Conservation (phyloP, 2,797 vertebrate species). For the Spheniscus humboldti region DNA sequence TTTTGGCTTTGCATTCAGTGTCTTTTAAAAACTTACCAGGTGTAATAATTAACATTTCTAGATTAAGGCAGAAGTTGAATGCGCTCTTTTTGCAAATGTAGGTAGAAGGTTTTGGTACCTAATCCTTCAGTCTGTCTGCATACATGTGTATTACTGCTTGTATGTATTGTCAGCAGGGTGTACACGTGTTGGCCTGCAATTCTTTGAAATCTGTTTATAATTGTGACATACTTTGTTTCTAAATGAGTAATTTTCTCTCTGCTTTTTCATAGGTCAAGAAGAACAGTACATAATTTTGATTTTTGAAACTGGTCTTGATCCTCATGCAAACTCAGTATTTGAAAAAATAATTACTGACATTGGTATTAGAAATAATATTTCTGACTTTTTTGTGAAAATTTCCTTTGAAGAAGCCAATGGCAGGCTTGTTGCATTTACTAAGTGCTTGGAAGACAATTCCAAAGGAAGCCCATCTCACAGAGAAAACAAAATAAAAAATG, state of each 20-base stretch:
- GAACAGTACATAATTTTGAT: constrained; percentile 96
- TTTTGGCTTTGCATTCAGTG: background rate
- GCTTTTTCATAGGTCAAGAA: constrained; percentile 77
- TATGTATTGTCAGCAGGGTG: background rate
- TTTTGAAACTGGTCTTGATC: constrained; percentile 87
- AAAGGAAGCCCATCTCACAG: constrained; percentile 73
- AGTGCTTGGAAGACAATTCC: constrained; percentile 77
- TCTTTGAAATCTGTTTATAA: background rate
- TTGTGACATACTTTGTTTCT: background rate
- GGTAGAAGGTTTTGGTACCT: background rate
- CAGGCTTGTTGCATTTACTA: constrained; percentile 93
- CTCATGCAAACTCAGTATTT: constrained; percentile 86
- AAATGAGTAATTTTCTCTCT: background rate
- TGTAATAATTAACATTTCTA: background rate
- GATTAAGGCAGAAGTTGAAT: background rate
- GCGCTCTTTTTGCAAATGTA: background rate
- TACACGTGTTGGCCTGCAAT: rapidly evolving
- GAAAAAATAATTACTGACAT: constrained; percentile 90
- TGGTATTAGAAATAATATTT: constrained; percentile 82
- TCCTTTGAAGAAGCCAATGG: constrained; percentile 91
- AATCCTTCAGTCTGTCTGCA: background rate
- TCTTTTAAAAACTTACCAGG: background rate
- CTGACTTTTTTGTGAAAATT: constrained; percentile 86
- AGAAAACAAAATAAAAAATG: constrained; percentile 77
- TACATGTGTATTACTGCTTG: background rate